Evolutionary conservation across 1,140 invertebrate genomes (phyloP), one percentile per base, ranked within the genome.

Genomic region (Argopecten irradians): DNA sequence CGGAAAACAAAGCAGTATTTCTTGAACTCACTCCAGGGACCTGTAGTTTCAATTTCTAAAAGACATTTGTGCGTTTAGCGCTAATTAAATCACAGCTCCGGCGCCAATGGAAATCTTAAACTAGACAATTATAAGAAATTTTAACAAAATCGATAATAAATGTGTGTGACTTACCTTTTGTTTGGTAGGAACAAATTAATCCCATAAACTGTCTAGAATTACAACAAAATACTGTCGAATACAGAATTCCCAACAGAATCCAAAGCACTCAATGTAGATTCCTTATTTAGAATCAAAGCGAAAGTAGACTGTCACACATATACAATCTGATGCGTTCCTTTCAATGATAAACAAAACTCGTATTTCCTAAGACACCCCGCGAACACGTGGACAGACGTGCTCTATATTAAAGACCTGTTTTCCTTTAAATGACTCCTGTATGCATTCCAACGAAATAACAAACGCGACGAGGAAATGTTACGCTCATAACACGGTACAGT

Each of bases 251-350:
- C 55, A 71, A 71, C n/a, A 28, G 55, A 71, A 71, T 16, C 55
- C 1, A 71, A 11, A 71, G 8, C 55, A 71, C 55, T 71, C n/a
- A 71, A n/a, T 7, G n/a, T 71, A 71, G n/a, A 28, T 71, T 71
- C 55, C 55, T 71, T 71, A 71, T 71, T 28, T 71, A 71, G 55
- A 71, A 71, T n/a, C 55, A 71, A 71, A 71, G 28, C 55, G 55
- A 71, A 71, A 71, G 55, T 71, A 71, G 55, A 71, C n/a, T 46
- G 1, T 71, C n/a, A n/a, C 55, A 71, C 55, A 28, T 71, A 16
- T 71, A 28, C n/a, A n/a, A 71, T 1, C 9, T 11, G n/a, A n/a
- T 28, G 55, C 13, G 8, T 71, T n/a, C 43, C 28, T 71, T n/a
- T 71, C 43, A 71, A n/a, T 71, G n/a, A n/a, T 28, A 3, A n/a